Conservation (phyloP, 2,797 vertebrate genomes). For the Potorous gilbertii region DNA sequence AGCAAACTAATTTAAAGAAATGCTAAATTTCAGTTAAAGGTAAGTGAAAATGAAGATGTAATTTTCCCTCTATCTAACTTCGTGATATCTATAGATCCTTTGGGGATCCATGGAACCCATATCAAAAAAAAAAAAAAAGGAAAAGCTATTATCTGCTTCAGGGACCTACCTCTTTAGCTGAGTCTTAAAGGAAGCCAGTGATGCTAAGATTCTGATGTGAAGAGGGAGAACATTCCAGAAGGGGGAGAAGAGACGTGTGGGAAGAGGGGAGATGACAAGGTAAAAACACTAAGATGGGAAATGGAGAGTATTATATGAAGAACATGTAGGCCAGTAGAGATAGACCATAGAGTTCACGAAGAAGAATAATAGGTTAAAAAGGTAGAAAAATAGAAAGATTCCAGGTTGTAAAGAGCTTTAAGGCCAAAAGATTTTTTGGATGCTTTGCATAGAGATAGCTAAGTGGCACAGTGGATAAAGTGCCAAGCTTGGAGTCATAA, state of each 20-base stretch:
- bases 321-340: background rate
- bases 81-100: background rate
- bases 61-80: background rate
- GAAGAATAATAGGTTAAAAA: background rate
- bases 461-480: background rate
- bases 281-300: background rate
- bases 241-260: background rate
- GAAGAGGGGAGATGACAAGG: background rate
- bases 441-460: background rate
- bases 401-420: background rate
- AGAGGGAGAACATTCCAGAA: background rate
- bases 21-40: background rate
- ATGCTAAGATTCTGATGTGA: background rate
- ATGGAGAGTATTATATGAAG: background rate
- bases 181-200: background rate
- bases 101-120: too few relatives aligned
- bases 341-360: background rate
- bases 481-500: background rate
- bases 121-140: background rate
- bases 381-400: background rate
- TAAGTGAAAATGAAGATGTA: background rate
- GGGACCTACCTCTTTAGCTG: background rate
- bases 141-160: background rate
- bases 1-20: background rate
- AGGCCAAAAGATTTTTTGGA: background rate